A percentile compares a stretch with the other conserved stretches of the same genome.
These are phyloP conservation scores for Caenorhabditis imperialis DNA, from an alignment of 2,888 invertebrate genomes.

Conservation along the genomic window DNA sequence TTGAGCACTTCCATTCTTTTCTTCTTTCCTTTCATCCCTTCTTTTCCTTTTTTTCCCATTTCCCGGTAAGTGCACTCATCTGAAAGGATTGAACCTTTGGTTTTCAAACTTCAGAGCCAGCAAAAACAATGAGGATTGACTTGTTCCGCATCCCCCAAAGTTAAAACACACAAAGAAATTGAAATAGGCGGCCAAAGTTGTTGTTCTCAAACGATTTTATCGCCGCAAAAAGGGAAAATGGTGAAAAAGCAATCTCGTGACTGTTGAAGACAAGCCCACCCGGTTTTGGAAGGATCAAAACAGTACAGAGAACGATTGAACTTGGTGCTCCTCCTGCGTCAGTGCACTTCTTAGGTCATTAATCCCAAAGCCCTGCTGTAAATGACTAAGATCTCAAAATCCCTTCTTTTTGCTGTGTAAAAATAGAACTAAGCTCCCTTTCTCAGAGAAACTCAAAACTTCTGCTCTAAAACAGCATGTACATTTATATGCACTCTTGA, in stretches of 20 bases:
- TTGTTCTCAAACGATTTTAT: constrained; percentile 45
- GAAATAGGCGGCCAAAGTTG: too few species aligned
- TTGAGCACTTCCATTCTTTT: not conserved
- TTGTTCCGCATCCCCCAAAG: too few species aligned
- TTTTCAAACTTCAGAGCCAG: too few species aligned
- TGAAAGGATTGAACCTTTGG: not conserved
- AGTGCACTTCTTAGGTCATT: constrained; percentile 15
- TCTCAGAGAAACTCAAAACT: too few species aligned
- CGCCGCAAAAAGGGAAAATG: constrained; percentile 12
- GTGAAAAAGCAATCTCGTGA: constrained; percentile 24
- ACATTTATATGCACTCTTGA: constrained; percentile 18
- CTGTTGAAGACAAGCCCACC: too few species aligned
- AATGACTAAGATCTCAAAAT: constrained; percentile 2
- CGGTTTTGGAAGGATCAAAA: too few species aligned
- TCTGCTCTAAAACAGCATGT: too few species aligned
- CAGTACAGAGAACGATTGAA: constrained; percentile 12
- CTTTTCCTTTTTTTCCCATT: not conserved
- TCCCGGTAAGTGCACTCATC: not conserved
- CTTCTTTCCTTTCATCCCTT: not conserved
- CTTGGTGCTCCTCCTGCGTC: constrained; percentile 45
- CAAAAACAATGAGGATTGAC: too few species aligned
- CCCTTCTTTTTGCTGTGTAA: too few species aligned
- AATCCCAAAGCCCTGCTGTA: constrained; percentile 18
- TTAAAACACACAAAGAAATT: too few species aligned
- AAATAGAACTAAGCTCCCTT: too few species aligned